These are phyloP conservation scores for Philotrypesis tridentata DNA, from an alignment of 1,140 invertebrate species.

Conservation along the genomic window DNA sequence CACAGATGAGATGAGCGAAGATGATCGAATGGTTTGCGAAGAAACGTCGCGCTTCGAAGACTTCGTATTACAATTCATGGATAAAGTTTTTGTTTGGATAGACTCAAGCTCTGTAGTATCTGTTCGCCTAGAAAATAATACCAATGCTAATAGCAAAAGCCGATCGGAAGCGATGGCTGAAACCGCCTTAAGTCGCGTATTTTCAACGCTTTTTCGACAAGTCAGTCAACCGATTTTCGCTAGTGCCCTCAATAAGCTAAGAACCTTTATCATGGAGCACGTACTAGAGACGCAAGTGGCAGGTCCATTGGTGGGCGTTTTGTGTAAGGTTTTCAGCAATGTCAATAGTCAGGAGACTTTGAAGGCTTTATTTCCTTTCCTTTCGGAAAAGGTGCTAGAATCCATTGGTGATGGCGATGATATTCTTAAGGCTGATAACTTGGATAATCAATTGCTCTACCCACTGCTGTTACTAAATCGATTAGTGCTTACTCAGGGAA, in stretches of 20 bases:
- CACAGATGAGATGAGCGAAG: constrained; percentile 78
- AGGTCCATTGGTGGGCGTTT: constrained; percentile 81
- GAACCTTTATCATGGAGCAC: constrained; percentile 81
- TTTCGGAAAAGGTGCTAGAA: constrained; percentile 78
- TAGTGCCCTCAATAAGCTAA: constrained; percentile 83
- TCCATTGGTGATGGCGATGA: constrained; percentile 76
- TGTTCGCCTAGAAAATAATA: constrained; percentile 77
- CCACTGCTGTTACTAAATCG: constrained; percentile 84
- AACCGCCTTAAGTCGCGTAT: constrained; percentile 71
- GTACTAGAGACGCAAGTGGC: constrained; percentile 89
- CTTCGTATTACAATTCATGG: constrained; percentile 90
- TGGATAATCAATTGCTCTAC: constrained; percentile 87
- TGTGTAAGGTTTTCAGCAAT: constrained; percentile 81
- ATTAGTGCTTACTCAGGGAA: constrained; percentile 79
- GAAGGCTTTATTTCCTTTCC: constrained; percentile 81
- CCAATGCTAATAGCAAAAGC: constrained; percentile 73
- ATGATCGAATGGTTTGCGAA: constrained; percentile 84
- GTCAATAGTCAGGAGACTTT: constrained; percentile 80
- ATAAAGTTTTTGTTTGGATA: constrained; percentile 83
- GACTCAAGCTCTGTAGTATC: constrained; percentile 83
- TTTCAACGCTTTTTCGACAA: constrained; percentile 70
- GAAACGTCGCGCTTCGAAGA: constrained; percentile 90
- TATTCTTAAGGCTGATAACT: constrained; percentile 77
- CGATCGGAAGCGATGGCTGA: constrained; percentile 83
- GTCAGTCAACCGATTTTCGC: constrained; percentile 74